Evolutionary conservation across 1,140 invertebrate genomes (phyloP), one percentile per base, ranked within the genome.

Genomic region (Pseudomyrmex pallidus): DNA sequence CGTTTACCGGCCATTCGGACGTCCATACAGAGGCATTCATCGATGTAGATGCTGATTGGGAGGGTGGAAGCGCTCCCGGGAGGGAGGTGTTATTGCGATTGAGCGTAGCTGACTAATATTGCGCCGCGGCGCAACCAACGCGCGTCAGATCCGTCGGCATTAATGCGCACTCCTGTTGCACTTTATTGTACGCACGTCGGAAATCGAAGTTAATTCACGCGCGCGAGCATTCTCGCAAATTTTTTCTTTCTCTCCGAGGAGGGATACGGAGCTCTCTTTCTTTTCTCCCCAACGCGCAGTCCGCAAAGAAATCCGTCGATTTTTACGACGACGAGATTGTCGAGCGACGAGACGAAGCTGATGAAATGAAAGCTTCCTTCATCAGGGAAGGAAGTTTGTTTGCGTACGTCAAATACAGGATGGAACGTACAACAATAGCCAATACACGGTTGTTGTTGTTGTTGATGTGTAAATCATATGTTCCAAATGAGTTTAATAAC

Each of bases 151-250:
- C 20, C 54, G 54, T 48, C 46, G 64, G 7, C 76, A 44, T 80
- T 80, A 80, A 80, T 80, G 66, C 64, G 72, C 35, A 3, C 5
- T 72, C 76, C 76, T 80, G 76, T 80, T 80, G 66, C 66, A 70
- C 76, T 80, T 70, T 80, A 80, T 70, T 57, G 64, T 25, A 44
- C 66, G 64, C 22, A 54, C 22, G 7, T 0, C 44, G 54, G 76
- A 80, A 80, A 80, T 80, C 44, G 76, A 78, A 78, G 54, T 35
- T 52, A 70, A 17, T n/a, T 50, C 8, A 25, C 44, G 66, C 20
- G 54, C 73, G 56, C 73, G 44, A 5, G 1, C 76, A 44, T 80
- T 50, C 66, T 50, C 76, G 46, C n/a, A 54, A 50, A 59, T 70
- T 78, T 70, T 20, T 8, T 57, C 44, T n/a, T 52, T 2, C 22